A percentile compares a stretch with the other conserved stretches of the same genome.
phyloP scores from a whole-genome alignment of 2,797 vertebrate species.

The Phalloptychus januarius region DNA sequence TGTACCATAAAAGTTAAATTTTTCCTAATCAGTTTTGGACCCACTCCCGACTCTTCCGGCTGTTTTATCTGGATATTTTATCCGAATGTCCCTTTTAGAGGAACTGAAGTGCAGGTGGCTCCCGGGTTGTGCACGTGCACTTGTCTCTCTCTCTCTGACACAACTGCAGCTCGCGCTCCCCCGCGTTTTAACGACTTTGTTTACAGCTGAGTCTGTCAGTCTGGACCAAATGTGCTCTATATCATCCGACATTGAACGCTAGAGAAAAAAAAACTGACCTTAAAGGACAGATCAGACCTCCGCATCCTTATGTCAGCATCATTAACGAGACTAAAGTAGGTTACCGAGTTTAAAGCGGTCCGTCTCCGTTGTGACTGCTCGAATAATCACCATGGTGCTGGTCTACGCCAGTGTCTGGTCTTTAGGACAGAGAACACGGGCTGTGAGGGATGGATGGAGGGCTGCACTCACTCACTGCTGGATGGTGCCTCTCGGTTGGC shows the following conservation, averaged over 20 bases:
- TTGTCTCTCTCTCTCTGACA: background rate
- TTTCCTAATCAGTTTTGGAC: background rate
- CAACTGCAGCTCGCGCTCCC: background rate
- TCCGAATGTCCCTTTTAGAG: background rate
- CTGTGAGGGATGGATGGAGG: conserved; percentile 18
- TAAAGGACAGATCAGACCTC: background rate
- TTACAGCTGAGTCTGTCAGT: background rate
- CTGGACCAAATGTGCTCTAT: background rate
- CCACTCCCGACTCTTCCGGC: background rate
- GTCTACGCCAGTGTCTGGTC: background rate
- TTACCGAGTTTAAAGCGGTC: background rate
- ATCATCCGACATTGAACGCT: background rate
- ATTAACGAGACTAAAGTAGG: background rate
- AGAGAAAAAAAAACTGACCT: background rate
- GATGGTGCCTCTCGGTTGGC: conserved; percentile 12
- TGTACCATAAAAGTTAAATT: background rate
- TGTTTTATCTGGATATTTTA: background rate
- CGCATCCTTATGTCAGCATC: background rate
- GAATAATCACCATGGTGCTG: background rate
- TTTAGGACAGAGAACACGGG: background rate
- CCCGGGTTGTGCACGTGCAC: background rate
- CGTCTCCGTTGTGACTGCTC: background rate
- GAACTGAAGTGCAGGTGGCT: background rate
- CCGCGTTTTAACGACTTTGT: background rate
- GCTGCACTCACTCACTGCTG: conserved; percentile 61